Percentiles rank a stretch among this genome's conserved stretches.
Evolutionary conservation across 2,113 vertebrate genomes (phyloP).

Genomic region (Callipepla californica): DNA sequence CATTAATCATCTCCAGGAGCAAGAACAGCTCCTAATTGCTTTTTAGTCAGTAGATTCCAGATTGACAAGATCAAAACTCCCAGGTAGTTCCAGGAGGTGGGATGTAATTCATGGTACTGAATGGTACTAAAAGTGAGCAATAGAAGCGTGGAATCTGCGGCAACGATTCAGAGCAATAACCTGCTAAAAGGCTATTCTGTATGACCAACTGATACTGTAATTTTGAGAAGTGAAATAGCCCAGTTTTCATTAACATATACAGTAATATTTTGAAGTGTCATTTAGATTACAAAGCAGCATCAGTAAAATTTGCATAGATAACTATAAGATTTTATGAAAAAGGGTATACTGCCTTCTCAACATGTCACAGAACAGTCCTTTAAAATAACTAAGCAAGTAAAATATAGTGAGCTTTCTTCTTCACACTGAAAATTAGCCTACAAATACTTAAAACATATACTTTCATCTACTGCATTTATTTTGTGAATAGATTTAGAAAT

Average conservation of each 20-base stretch:
- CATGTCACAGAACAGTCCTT: not conserved
- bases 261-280: not conserved
- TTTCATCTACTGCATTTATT: not conserved
- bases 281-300: not conserved
- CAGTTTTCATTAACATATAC: not conserved
- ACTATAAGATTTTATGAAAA: not conserved
- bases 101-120: not conserved
- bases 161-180: not conserved
- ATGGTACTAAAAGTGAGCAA: not conserved
- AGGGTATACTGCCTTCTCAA: not conserved
- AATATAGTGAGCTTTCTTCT: not conserved
- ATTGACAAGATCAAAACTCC: not conserved
- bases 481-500: not conserved
- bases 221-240: not conserved
- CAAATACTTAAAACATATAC: not conserved
- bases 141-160: not conserved
- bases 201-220: not conserved
- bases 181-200: not conserved
- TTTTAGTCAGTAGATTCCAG: not conserved
- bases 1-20: not conserved
- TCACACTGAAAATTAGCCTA: not conserved
- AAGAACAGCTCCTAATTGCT: not conserved
- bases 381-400: not conserved
- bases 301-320: constrained; percentile 21
- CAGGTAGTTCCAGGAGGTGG: not conserved